Evolutionary conservation across 2,888 invertebrate genomes (phyloP), one percentile per base, ranked within the genome.

Genomic region (Trissolcus japonicus): DNA sequence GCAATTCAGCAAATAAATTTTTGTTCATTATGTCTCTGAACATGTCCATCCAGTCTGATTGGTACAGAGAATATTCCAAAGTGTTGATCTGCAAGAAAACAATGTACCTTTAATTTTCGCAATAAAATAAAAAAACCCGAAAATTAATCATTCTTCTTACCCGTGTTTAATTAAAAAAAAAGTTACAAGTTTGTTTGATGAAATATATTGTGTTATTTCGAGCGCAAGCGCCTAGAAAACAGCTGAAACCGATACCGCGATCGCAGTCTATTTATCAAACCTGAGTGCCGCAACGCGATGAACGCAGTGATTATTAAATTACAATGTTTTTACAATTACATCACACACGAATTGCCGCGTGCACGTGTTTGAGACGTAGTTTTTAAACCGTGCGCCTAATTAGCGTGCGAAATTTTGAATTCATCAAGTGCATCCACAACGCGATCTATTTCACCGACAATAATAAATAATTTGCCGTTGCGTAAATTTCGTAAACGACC

Each of bases 401-500:
- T 50, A 35, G 48, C 59, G 48, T 48, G 46, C 48, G 48, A 25
- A 60, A 60, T 21, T 35, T 59, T 19, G 43, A 57, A 25, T 21
- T 59, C 48, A 59, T 48, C 48, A 59, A 46, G 59, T 25, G 50
- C 60, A 60, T 60, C 60, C 50, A 35, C 60, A 29, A 21, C 35
- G 46, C 50, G 60, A 29, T 50, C 50, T 17, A 43, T 53, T 62
- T 62, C 53, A 53, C 62, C 35, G 41, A n/a, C 62, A 55, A 35
- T 35, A 7, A 63, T 55, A 25, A 7, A 63, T 55, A 25, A 51
- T 61, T 43, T 19, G 43, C 57, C 50, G 16, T 57, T 63, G 54
- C 63, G 54, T 46, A 63, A 54, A 54, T 63, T 66, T 66, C 66
- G 57, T 57, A 57, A 66, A 67, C 55, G 55, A 14, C 16, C 11